Base-by-base conservation (phyloP, 2,797 vertebrate genomes). In the Clamator glandarius region DNA sequence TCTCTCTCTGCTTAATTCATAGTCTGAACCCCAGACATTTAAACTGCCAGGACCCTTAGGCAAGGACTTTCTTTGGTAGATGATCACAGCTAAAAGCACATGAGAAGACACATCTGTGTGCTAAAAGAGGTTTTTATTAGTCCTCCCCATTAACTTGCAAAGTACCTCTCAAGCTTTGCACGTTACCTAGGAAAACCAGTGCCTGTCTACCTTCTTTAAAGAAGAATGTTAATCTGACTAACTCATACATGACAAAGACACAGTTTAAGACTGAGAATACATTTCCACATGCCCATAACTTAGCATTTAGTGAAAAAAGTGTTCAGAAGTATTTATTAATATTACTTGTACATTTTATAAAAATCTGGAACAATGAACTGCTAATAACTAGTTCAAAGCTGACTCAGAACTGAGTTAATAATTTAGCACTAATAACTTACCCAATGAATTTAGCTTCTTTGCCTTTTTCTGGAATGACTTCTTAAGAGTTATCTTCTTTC, bases 351-450 rank as follows among this genome's bases (percentile, higher is more conserved):
- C 84, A 64, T 75, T 89, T 93, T 36, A 84, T 44, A 70, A 92
- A 83, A 74, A 89, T 72, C 58, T 72, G 26, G 68, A 91, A 78
- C 82, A 85, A 92, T 77, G 93, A 92, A 80, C 87, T 83, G 44
- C 64, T 93, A 89, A 74, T 68, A 92, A 85, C 58, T 26, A 52
- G 35, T 39, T 75, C 89, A 77, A 85, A 91, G 76, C 68, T 93
- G 84, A 35, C 75, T 87, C 79, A 89, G 54, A 93, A 62, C 2
- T 41, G 29, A 87, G 67, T 91, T 83, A 89, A 85, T 91, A 92
- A 93, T 93, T 93, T 67, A 95, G 54, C 33, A 64, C 58, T 87
- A 77, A 80, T 92, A 80, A 75, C 24, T 93, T 87, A 88, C 51
- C 88, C 62, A 85, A 80, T 74, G 11, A 57, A 87, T 82, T 87